A percentile compares a stretch with the other conserved stretches of the same genome.
Conservation (phyloP, 2,797 vertebrate genomes). For the Cacajao melanocephalus region DNA sequence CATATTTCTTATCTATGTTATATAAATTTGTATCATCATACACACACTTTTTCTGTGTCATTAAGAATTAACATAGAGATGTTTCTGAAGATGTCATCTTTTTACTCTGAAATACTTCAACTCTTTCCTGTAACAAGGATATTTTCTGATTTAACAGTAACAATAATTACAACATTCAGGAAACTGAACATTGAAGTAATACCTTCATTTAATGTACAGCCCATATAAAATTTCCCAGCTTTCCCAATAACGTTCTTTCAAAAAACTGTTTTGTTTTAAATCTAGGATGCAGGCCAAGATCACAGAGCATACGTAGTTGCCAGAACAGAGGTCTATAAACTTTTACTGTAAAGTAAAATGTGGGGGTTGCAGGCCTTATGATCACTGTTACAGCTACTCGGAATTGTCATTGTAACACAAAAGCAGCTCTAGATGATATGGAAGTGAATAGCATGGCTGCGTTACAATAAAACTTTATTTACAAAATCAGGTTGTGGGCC, state of each 20-base stretch:
- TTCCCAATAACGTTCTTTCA: neutral
- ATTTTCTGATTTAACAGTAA: neutral
- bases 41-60: neutral
- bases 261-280: neutral
- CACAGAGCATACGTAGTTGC: fast-evolving
- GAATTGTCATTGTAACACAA: neutral
- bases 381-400: neutral
- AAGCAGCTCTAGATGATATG: neutral
- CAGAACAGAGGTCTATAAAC: neutral
- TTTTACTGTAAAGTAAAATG: neutral
- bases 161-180: neutral
- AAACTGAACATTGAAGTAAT: neutral
- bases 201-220: neutral
- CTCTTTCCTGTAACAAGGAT: neutral
- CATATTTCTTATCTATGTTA: neutral
- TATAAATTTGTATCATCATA: too few relatives aligned
- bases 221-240: neutral
- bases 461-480: constrained; percentile 7
- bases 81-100: neutral
- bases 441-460: neutral
- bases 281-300: neutral
- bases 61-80: neutral
- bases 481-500: neutral
- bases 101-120: neutral
- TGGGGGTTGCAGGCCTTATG: fast-evolving